Conservation (phyloP, 2,888 invertebrate species). For the Muscina levida region DNA sequence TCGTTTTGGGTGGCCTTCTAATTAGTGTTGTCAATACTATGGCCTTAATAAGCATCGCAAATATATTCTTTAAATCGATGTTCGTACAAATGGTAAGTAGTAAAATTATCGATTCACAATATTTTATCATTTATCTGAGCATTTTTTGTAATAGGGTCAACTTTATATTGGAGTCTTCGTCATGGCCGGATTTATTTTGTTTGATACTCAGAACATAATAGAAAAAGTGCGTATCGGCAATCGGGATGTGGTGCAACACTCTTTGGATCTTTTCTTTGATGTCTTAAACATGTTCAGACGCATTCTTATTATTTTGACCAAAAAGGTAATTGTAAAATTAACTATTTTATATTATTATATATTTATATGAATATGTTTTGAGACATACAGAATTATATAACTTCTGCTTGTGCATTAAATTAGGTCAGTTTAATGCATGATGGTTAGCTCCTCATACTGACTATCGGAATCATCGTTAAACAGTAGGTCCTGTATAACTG, state of each 20-base stretch:
- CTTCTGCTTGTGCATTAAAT: too few species aligned
- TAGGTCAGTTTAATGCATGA: too few species aligned
- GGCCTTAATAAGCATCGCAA: constrained; percentile 88
- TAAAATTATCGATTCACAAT: background rate
- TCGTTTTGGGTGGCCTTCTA: constrained; percentile 94
- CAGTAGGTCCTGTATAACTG: too few species aligned
- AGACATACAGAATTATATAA: too few species aligned
- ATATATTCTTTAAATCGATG: constrained; percentile 91
- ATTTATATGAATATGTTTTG: too few species aligned
- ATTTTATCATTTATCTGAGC: constrained; percentile 17
- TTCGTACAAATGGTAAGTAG: constrained; percentile 87
- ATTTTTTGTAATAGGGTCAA: constrained; percentile 89
- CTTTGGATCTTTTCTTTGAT: constrained; percentile 96
- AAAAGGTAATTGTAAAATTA: constrained; percentile 88
- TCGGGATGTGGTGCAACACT: constrained; percentile 95
- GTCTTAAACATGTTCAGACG: constrained; percentile 96
- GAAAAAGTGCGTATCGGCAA: constrained; percentile 94
- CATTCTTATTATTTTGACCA: constrained; percentile 92
- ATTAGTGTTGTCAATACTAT: constrained; percentile 90
- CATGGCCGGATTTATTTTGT: constrained; percentile 97
- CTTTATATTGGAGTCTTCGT: constrained; percentile 93
- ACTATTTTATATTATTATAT: too few species aligned
- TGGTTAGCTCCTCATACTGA: too few species aligned
- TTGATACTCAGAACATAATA: constrained; percentile 98
- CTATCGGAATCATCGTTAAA: too few species aligned